Evolutionary conservation across 2,888 invertebrate genomes (phyloP).

Genomic region (Serrognathus titanus): DNA sequence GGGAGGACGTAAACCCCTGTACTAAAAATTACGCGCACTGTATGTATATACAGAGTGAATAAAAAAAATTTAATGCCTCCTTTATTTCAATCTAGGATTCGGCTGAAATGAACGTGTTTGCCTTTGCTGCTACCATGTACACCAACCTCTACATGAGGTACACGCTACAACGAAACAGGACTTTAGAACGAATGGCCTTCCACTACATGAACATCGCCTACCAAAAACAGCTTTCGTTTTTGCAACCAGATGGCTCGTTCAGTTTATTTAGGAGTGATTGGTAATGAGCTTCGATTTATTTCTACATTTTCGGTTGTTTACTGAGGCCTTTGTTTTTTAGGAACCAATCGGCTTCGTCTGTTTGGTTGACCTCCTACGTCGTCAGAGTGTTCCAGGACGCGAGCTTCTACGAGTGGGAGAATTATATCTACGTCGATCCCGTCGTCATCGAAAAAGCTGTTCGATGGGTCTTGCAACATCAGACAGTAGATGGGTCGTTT

Average conservation of each 20-base stretch:
- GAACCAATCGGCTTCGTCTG: slow-evolving; percentile 82
- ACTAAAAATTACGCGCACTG: too few species aligned
- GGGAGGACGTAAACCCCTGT: too few species aligned
- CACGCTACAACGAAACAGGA: slow-evolving; percentile 82
- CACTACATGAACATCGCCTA: slow-evolving; percentile 86
- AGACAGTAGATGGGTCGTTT: slow-evolving; percentile 82
- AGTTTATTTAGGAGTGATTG: slow-evolving; percentile 88
- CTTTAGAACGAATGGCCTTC: slow-evolving; percentile 77
- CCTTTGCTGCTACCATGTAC: slow-evolving; percentile 92
- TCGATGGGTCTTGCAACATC: slow-evolving; percentile 81
- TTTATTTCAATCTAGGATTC: slow-evolving; percentile 58
- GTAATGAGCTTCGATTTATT: slow-evolving; percentile 47
- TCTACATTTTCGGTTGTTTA: slow-evolving; percentile 8
- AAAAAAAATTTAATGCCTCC: neutral
- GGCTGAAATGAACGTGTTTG: slow-evolving; percentile 94
- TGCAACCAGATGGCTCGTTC: slow-evolving; percentile 89
- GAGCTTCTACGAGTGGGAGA: slow-evolving; percentile 96
- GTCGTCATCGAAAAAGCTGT: slow-evolving; percentile 81
- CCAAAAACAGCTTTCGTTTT: slow-evolving; percentile 86
- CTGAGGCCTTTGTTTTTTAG: slow-evolving; percentile 42
- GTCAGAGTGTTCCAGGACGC: slow-evolving; percentile 87
- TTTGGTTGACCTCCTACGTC: slow-evolving; percentile 92
- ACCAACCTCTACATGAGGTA: slow-evolving; percentile 86
- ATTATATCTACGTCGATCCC: slow-evolving; percentile 90
- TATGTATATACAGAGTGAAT: neutral